phyloP scores from a whole-genome alignment of 2,113 vertebrate species.

The Leucosticte australis region DNA sequence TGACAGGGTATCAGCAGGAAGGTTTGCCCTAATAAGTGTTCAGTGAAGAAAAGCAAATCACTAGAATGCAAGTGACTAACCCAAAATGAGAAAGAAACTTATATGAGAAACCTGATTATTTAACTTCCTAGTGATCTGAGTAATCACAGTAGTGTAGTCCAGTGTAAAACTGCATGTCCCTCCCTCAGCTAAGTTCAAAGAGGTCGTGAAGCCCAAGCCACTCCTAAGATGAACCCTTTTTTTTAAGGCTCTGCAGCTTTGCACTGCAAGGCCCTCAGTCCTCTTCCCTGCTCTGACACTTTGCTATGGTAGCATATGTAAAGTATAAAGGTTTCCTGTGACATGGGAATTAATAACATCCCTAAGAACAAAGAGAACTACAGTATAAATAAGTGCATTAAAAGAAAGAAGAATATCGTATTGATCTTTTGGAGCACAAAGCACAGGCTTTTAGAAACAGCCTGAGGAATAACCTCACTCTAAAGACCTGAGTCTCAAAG shows the following conservation, averaged over 20 bases:
- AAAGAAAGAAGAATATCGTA: not conserved
- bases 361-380: not conserved
- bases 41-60: not conserved
- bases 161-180: not conserved
- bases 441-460: not conserved
- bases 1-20: not conserved
- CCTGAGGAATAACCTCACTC: not conserved
- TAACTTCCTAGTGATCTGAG: not conserved
- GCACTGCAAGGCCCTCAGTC: not conserved
- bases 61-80: not conserved
- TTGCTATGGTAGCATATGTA: not conserved
- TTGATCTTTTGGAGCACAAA: not conserved
- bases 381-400: not conserved
- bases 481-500: not conserved
- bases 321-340: not conserved
- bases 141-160: not conserved
- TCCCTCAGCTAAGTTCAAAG: not conserved
- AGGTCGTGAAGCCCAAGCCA: not conserved
- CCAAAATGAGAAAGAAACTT: not conserved
- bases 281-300: not conserved
- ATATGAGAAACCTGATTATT: not conserved
- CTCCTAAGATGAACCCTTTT: not conserved
- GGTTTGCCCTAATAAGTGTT: not conserved
- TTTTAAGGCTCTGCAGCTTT: not conserved
- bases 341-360: not conserved